phyloP scores from a whole-genome alignment of 2,113 vertebrate genomes.

The Clarias batrachus region DNA sequence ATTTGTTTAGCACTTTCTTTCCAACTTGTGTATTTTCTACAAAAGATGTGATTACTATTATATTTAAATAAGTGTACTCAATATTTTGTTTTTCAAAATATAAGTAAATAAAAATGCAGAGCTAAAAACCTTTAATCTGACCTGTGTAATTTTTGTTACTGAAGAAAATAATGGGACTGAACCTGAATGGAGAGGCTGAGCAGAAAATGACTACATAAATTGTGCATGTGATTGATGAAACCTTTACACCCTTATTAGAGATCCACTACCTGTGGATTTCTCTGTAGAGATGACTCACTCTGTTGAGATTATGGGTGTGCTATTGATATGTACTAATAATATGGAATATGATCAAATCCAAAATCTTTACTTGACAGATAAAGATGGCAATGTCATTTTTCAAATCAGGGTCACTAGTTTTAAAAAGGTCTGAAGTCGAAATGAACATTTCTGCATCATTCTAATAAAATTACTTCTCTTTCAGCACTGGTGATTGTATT shows the following conservation, averaged over 20 bases:
- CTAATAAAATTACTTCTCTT: not conserved
- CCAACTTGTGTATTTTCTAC: constrained; percentile 62
- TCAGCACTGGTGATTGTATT: not conserved
- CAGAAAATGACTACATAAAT: not conserved
- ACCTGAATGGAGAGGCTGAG: not conserved
- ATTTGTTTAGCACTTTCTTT: constrained; percentile 69
- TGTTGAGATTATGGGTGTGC: not conserved
- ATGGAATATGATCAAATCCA: not conserved
- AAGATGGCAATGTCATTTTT: not conserved
- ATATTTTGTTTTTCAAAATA: constrained; percentile 61
- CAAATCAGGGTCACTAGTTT: not conserved
- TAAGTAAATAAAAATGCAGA: constrained; percentile 57
- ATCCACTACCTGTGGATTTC: not conserved
- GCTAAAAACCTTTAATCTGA: not conserved
- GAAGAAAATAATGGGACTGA: not conserved
- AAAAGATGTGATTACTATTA: constrained; percentile 66
- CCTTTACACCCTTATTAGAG: not conserved
- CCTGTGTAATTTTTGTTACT: not conserved
- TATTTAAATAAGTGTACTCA: constrained; percentile 60
- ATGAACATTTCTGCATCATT: not conserved
- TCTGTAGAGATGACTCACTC: not conserved
- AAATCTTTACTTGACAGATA: not conserved
- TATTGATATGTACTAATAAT: too few species aligned
- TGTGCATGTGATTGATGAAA: not conserved
- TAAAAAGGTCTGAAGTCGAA: not conserved